phyloP scores from a whole-genome alignment of 1,140 invertebrate species.

The Cecropterus lyciades region DNA sequence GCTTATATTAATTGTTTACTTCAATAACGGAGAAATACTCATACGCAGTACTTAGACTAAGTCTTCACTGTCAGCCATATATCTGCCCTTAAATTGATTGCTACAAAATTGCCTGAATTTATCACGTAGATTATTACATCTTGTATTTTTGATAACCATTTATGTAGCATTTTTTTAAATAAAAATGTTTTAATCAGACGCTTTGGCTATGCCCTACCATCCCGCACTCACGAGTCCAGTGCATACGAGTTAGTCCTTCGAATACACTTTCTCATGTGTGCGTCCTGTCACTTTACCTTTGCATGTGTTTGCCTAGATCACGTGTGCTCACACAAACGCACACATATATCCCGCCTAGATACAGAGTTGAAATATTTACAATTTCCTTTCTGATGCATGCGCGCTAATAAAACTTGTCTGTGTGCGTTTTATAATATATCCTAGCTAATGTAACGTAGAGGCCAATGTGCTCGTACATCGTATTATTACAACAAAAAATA shows the following conservation, averaged over 20 bases:
- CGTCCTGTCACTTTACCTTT: constrained; percentile 49
- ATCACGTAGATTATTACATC: too few relatives aligned
- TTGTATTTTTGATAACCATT: too few relatives aligned
- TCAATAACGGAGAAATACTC: too few relatives aligned
- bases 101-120: too few relatives aligned
- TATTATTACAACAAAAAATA: constrained; percentile 14
- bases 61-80: too few relatives aligned
- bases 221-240: constrained; percentile 39
- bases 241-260: constrained; percentile 60
- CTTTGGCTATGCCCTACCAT: constrained; percentile 31
- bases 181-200: background rate
- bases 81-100: too few relatives aligned
- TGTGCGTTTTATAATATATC: constrained; percentile 41
- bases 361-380: constrained; percentile 63
- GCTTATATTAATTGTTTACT: too few relatives aligned
- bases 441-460: constrained; percentile 38
- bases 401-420: constrained; percentile 33
- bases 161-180: too few relatives aligned
- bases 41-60: too few relatives aligned
- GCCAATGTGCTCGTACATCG: constrained; percentile 34
- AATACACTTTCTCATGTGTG: constrained; percentile 54
- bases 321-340: constrained; percentile 44
- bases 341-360: constrained; percentile 41
- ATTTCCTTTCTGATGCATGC: constrained; percentile 61
- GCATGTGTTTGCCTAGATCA: constrained; percentile 57